Percentiles rank a stretch among this genome's conserved stretches.
phyloP scores from a whole-genome alignment of 2,113 vertebrate genomes.

The Antennarius striatus region DNA sequence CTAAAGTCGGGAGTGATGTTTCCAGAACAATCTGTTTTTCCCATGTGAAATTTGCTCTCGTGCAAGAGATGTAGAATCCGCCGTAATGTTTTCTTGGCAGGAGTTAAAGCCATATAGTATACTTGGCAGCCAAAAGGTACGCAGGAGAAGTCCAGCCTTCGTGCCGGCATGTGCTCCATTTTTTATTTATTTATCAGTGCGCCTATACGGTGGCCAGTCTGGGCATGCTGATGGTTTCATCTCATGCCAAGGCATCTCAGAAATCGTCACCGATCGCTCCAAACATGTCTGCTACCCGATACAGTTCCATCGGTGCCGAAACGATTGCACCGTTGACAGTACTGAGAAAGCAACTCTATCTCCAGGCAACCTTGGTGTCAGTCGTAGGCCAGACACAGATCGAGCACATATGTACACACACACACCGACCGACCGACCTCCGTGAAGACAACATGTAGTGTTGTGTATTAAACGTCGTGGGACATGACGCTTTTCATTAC shows the following conservation, averaged over 20 bases:
- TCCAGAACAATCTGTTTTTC: too few relatives aligned
- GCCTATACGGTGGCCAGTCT: not conserved
- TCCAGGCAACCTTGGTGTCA: constrained; percentile 22
- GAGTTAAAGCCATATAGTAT: too few relatives aligned
- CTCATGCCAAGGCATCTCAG: constrained; percentile 36
- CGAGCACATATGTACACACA: constrained; percentile 63
- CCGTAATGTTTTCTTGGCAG: too few relatives aligned
- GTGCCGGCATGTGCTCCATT: too few relatives aligned
- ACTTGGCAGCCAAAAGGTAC: too few relatives aligned
- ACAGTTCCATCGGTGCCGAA: constrained; percentile 41
- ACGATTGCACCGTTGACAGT: constrained; percentile 64
- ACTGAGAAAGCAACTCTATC: constrained; percentile 77
- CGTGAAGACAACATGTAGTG: constrained; percentile 1
- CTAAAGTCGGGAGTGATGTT: too few relatives aligned
- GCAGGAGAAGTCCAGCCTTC: too few relatives aligned
- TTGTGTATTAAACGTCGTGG: not conserved
- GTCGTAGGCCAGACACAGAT: constrained; percentile 11
- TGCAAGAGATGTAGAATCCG: too few relatives aligned
- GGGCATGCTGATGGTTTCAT: constrained; percentile 46
- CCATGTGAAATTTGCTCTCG: too few relatives aligned
- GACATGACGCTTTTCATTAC: not conserved
- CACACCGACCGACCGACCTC: not conserved
- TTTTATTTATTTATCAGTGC: too few relatives aligned
- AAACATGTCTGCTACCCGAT: constrained; percentile 71
- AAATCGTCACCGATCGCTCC: constrained; percentile 55